Conservation (phyloP, 2,113 vertebrate genomes). For the Sminthopsis crassicaudata region DNA sequence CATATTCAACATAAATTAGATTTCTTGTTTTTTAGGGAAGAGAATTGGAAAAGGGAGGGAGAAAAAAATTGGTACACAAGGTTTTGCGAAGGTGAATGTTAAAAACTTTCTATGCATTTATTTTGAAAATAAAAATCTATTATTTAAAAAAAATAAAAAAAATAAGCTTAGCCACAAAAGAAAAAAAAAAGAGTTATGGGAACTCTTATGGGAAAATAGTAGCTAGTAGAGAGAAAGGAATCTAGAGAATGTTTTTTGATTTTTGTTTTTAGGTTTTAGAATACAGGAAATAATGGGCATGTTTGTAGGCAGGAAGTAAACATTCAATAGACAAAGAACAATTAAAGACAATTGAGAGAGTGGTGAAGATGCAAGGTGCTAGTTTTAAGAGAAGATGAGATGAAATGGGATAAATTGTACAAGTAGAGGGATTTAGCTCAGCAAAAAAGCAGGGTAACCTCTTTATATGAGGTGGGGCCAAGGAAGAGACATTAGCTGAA, state of each 20-base stretch:
- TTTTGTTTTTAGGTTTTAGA: background rate
- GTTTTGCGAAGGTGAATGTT: no score
- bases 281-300: background rate
- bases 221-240: background rate
- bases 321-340: background rate
- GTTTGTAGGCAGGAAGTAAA: background rate
- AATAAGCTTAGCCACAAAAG: background rate
- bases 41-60: no score
- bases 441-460: background rate
- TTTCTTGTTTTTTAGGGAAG: no score
- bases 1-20: no score
- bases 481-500: background rate
- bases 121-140: no score
- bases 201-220: background rate
- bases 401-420: background rate
- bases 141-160: no score
- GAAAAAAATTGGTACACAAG: no score
- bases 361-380: background rate
- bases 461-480: background rate
- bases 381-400: background rate
- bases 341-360: background rate
- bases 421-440: background rate
- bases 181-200: background rate
- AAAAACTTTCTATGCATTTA: no score
- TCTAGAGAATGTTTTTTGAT: background rate